Evolutionary conservation across 2,888 invertebrate species (phyloP).

Genomic region (Atethmia centrago): DNA sequence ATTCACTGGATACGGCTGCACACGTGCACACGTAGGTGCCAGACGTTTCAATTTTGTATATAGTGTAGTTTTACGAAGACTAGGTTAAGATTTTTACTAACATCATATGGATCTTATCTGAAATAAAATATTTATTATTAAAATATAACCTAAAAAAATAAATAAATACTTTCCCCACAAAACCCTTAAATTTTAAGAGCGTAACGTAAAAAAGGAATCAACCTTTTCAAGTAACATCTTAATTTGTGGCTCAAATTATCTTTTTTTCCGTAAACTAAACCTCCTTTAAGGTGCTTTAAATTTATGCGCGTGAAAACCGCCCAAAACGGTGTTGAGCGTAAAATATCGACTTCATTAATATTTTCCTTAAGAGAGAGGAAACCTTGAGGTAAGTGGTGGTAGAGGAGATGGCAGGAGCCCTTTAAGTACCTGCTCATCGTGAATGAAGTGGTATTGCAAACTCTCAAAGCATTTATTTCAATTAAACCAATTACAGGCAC

Average conservation of each 20-base stretch:
- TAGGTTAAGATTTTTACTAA: no score
- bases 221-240: conserved; percentile 35
- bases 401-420: no score
- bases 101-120: no score
- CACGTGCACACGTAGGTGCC: no score
- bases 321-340: conserved; percentile 26
- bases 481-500: no score
- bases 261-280: conserved; percentile 28
- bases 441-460: no score
- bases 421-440: no score
- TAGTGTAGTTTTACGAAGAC: no score
- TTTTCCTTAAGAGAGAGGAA: conserved; percentile 15
- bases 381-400: conserved; percentile 9
- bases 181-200: conserved; percentile 30
- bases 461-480: no score
- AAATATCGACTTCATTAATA: conserved; percentile 58
- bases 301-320: conserved; percentile 31
- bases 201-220: conserved; percentile 31
- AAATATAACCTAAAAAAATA: conserved; percentile 24
- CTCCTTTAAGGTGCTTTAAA: conserved; percentile 12
- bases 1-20: no score
- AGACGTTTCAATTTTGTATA: no score
- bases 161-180: not conserved
- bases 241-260: conserved; percentile 49
- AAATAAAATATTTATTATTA: no score